A percentile compares a stretch with the other conserved stretches of the same genome.
Evolutionary conservation across 2,113 vertebrate genomes (phyloP).

Genomic region (Pluvialis apricaria): DNA sequence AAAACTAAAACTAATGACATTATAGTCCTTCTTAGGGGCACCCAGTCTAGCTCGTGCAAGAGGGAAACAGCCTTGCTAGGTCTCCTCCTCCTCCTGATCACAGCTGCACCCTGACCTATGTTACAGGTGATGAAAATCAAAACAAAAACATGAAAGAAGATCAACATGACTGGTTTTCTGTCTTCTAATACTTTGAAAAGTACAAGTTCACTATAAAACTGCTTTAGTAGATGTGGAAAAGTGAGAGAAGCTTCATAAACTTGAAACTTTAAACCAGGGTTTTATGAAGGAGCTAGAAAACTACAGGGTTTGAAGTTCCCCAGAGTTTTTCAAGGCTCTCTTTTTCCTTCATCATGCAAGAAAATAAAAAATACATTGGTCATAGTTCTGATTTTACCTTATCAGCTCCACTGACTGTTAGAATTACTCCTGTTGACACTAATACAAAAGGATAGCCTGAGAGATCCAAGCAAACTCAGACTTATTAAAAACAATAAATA

Average conservation of each 20-base stretch:
- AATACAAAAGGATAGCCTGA: background rate
- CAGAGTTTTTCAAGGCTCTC: background rate
- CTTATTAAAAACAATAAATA: slow-evolving; percentile 85
- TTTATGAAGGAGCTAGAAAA: background rate
- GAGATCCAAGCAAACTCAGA: slow-evolving; percentile 53
- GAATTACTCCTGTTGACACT: background rate
- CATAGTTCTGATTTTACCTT: slow-evolving; percentile 11
- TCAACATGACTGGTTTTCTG: background rate
- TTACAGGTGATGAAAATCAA: background rate
- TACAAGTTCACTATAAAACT: background rate
- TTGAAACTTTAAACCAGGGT: background rate
- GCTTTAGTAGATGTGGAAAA: background rate
- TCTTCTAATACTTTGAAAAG: background rate
- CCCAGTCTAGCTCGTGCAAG: background rate
- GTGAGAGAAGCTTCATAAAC: background rate
- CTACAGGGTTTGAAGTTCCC: background rate
- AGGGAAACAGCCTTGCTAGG: background rate
- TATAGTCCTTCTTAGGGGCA: background rate
- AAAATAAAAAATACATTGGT: background rate
- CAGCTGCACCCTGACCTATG: background rate
- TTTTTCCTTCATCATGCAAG: background rate
- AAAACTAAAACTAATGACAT: background rate
- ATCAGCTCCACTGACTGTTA: background rate
- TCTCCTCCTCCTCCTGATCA: background rate
- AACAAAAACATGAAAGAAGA: background rate